A percentile compares a stretch with the other conserved stretches of the same genome.
Conservation (phyloP, 2,888 invertebrate species). For the Eupithecia insigniata region DNA sequence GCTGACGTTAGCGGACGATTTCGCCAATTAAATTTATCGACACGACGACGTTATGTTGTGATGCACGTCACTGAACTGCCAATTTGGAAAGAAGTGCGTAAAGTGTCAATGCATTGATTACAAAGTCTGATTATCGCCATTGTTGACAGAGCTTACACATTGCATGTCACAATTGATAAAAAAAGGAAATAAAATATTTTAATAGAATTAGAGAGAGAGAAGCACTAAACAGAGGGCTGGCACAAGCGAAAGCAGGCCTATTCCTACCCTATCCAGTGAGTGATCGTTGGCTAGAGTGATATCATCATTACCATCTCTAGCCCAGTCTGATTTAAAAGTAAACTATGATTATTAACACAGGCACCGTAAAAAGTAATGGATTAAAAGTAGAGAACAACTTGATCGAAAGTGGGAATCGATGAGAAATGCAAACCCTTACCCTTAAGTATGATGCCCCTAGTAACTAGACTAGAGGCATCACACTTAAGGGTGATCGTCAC, state of each 20-base stretch:
- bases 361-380: not conserved
- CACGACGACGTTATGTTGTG: slow-evolving; percentile 31
- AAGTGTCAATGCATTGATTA: not conserved
- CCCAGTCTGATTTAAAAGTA: not conserved
- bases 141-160: not conserved
- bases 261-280: too few relatives aligned
- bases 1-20: slow-evolving; percentile 47
- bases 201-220: too few relatives aligned
- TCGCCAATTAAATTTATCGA: slow-evolving; percentile 49
- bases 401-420: not conserved
- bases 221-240: not conserved
- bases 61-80: slow-evolving; percentile 32
- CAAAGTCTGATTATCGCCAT: not conserved
- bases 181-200: too few relatives aligned
- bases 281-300: not conserved
- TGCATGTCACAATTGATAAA: not conserved
- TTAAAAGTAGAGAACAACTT: not conserved
- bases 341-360: not conserved
- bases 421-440: not conserved
- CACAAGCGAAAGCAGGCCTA: not conserved
- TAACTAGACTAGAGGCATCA: too few relatives aligned
- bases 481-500: too few relatives aligned
- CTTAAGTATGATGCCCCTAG: too few relatives aligned
- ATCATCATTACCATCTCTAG: not conserved
- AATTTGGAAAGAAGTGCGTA: slow-evolving; percentile 10